Evolutionary conservation across 2,888 invertebrate genomes (phyloP).

Genomic region (Rhingia rostrata): DNA sequence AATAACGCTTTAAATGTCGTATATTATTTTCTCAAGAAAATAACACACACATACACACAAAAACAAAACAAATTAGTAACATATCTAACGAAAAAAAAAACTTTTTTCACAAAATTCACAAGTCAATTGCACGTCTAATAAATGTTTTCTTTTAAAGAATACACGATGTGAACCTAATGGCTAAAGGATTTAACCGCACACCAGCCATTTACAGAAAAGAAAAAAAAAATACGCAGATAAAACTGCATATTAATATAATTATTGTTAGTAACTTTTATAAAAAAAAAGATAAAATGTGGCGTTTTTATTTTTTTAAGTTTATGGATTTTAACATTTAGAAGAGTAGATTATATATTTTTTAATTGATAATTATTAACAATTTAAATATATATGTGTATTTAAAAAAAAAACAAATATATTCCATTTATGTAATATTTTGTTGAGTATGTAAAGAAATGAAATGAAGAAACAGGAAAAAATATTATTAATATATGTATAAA

Average conservation of each 20-base stretch:
- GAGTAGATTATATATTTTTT: conserved; percentile 64
- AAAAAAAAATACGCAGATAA: neutral
- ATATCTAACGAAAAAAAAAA: conserved; percentile 50
- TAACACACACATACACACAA: neutral
- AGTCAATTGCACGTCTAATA: conserved; percentile 32
- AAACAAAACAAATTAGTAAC: conserved; percentile 33
- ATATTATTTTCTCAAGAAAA: conserved; percentile 25
- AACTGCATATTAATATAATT: conserved; percentile 13
- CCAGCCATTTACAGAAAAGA: neutral
- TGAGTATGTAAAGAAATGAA: conserved; percentile 51
- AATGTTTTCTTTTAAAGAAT: conserved; percentile 8
- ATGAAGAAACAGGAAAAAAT: conserved; percentile 36
- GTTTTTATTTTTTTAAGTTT: conserved; percentile 43
- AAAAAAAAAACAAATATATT: conserved; percentile 24
- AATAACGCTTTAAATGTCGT: conserved; percentile 60
- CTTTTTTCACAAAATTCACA: conserved; percentile 18
- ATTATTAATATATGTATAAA: conserved; percentile 61
- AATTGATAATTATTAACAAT: conserved; percentile 57
- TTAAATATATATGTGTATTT: conserved; percentile 18
- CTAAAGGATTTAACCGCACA: neutral
- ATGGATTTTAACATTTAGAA: conserved; percentile 39
- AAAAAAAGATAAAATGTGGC: conserved; percentile 27
- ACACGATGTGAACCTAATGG: neutral
- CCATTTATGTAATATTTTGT: conserved; percentile 60
- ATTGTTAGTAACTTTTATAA: conserved; percentile 50